These are phyloP conservation scores for Calonectris borealis DNA, from an alignment of 2,113 vertebrate genomes.

Conservation along the genomic window DNA sequence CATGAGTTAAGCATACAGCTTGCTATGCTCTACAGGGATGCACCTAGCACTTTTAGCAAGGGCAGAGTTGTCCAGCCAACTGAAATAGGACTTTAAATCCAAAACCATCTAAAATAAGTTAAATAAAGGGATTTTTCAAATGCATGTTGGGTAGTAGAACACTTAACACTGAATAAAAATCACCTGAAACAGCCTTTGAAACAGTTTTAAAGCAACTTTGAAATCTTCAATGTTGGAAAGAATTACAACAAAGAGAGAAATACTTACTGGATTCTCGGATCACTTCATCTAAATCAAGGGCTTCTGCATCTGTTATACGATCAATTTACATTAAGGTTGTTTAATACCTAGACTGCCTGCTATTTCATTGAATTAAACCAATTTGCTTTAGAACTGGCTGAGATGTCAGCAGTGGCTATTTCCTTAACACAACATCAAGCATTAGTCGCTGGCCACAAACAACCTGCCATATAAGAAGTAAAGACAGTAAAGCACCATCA, in stretches of 20 bases:
- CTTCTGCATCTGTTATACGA: neutral
- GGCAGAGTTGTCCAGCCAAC: neutral
- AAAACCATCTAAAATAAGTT: neutral
- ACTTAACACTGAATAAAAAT: neutral
- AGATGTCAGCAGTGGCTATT: neutral
- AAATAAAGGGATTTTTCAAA: neutral
- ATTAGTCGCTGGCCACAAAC: neutral
- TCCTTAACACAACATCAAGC: neutral
- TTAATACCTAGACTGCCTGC: neutral
- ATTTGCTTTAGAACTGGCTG: neutral
- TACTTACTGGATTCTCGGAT: neutral
- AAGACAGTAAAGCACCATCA: neutral
- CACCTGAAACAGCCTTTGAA: neutral
- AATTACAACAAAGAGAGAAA: neutral
- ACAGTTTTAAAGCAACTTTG: neutral
- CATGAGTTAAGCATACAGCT: neutral
- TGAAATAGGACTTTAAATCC: neutral
- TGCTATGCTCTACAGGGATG: neutral
- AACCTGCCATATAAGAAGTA: neutral
- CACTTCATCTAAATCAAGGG: neutral
- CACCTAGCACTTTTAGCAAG: neutral
- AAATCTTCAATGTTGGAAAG: neutral
- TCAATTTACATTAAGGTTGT: neutral
- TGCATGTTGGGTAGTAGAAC: neutral
- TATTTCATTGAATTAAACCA: neutral